A percentile compares a stretch with the other conserved stretches of the same genome.
Evolutionary conservation across 2,797 vertebrate genomes (phyloP).

Genomic region (Phataginus tricuspis): DNA sequence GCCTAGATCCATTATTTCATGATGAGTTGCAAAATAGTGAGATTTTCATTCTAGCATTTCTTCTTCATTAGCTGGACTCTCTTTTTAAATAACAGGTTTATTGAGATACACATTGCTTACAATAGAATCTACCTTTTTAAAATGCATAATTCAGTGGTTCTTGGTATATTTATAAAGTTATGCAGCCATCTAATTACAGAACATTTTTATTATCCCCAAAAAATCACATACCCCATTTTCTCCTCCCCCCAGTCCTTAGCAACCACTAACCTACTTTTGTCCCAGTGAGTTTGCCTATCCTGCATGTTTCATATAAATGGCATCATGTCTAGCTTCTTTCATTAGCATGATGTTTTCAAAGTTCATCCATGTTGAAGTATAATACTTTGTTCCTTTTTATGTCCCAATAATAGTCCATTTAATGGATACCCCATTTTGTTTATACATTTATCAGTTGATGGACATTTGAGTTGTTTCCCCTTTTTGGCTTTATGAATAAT

Average conservation of each 20-base stretch:
- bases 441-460: not conserved
- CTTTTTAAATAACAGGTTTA: not conserved
- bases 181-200: not conserved
- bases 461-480: not conserved
- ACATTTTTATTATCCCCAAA: not conserved
- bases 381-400: not conserved
- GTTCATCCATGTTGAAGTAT: not conserved
- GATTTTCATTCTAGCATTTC: not conserved
- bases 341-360: not conserved
- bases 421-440: not conserved
- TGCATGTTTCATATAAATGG: not conserved
- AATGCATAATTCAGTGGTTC: not conserved
- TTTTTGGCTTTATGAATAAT: not conserved
- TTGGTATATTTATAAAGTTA: not conserved
- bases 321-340: not conserved
- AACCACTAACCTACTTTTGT: not conserved
- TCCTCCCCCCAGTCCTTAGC: fast-evolving
- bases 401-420: not conserved
- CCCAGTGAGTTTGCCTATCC: not conserved
- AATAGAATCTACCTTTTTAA: not conserved
- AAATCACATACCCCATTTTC: not conserved
- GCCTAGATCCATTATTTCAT: not conserved
- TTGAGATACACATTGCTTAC: not conserved
- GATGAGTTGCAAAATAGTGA: not conserved
- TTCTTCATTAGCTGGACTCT: not conserved